A percentile compares a stretch with the other conserved stretches of the same genome.
Conservation (phyloP, 1,140 invertebrate genomes). For the Anagrus nilaparvatae region DNA sequence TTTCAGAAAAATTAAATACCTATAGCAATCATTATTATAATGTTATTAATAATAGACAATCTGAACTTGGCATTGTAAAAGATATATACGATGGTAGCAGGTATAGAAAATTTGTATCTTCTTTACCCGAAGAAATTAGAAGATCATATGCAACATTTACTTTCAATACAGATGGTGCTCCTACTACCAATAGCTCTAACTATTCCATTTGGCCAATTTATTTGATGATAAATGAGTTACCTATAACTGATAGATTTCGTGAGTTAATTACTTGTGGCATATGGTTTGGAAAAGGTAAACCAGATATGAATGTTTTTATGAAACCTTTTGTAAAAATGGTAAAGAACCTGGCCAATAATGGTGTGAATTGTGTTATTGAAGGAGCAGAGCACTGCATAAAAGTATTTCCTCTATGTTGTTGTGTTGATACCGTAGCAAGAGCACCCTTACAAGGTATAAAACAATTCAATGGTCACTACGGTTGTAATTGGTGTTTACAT, state of each 20-base stretch:
- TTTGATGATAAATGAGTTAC: constrained; percentile 10
- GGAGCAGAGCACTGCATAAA: neutral
- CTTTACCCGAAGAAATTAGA: neutral
- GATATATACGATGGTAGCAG: constrained; percentile 8
- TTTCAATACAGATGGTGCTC: constrained; percentile 12
- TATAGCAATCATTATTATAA: constrained; percentile 5
- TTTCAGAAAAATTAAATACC: neutral
- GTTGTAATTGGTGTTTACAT: constrained; percentile 9
- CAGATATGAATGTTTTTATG: constrained; percentile 8
- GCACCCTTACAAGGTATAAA: constrained; percentile 7
- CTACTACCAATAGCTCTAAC: constrained; percentile 5
- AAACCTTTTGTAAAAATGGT: constrained; percentile 2
- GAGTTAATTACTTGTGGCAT: constrained; percentile 1
- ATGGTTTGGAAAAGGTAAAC: constrained; percentile 8
- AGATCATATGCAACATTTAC: constrained; percentile 1
- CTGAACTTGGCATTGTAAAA: neutral
- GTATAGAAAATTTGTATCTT: constrained; percentile 4
- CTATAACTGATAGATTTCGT: neutral
- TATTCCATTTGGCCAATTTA: constrained; percentile 11
- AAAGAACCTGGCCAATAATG: neutral
- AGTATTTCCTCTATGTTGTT: neutral
- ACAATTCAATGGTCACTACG: constrained; percentile 12
- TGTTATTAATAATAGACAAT: neutral
- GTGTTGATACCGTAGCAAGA: constrained; percentile 4
- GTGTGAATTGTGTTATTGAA: constrained; percentile 3